Base-by-base conservation (phyloP, 2,797 vertebrate genomes). In the Sorex maritimensis region DNA sequence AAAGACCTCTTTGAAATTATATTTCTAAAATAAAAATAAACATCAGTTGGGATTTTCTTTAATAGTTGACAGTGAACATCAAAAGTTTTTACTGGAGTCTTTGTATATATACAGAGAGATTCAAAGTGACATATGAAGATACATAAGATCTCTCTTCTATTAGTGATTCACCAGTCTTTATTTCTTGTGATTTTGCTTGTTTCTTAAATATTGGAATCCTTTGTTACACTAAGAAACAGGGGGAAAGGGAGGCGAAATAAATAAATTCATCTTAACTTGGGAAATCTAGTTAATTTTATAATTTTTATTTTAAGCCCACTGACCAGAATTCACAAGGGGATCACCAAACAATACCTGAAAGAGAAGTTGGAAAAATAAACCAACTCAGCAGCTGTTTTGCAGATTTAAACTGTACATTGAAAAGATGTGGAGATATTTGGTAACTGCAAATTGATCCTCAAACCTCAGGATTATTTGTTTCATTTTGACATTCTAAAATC, bases 51-150 rank as follows among this genome's bases (percentile, higher is more conserved):
- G 10, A 58, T 24, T 67, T 89, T 5, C 86, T 68, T 77, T 52
- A 88, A 49, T 77, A 73, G 30, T 85, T 83, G 55, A 74, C 28
- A n/a, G 34, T 80, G 38, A 41, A 58, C 77, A 79, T 38, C n/a
- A 69, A 90, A 86, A 44, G 15, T 44, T 24, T 73, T 24, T 85
- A 3, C 14, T 77, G 10, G 26, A 67, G 14, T 12, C 49, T 87
- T 69, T 83, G 38, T 28, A 77, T 68, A 44, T n/a, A 44, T 67
- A 69, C 28, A 44, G 41, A 44, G 41, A 44, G 41, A 44, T 44
- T 44, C 41, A 44, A 67, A 26, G 28, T 23, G 28, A 28, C 28
- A 3, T 28, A 67, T 26, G 65, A n/a, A 21, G 58, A 61, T 86
- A 1, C 68, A 1, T 71, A 49, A 71, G 0, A 3, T 5, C 2